phyloP scores from a whole-genome alignment of 2,888 invertebrate genomes.

The Mayetiola destructor region DNA sequence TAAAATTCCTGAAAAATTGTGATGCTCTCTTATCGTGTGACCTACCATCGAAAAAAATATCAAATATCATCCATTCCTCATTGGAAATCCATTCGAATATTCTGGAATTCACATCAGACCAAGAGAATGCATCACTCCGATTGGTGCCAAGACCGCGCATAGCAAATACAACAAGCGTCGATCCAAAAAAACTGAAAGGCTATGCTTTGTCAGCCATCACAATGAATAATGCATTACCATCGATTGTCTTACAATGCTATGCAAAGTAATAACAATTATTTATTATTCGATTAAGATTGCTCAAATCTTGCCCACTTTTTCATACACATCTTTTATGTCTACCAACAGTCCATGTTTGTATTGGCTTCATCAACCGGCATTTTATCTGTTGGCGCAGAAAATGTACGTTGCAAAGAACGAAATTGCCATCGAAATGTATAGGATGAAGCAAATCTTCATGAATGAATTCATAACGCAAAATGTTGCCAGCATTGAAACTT shows the following conservation, averaged over 20 bases:
- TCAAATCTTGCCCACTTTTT: too few relatives aligned
- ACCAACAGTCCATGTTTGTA: slow-evolving; percentile 56
- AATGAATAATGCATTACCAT: slow-evolving; percentile 53
- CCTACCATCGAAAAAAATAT: slow-evolving; percentile 28
- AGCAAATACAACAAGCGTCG: slow-evolving; percentile 30
- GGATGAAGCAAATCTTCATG: slow-evolving; percentile 5
- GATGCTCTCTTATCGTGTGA: slow-evolving; percentile 39
- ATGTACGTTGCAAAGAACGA: slow-evolving; percentile 17
- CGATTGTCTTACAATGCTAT: slow-evolving; percentile 58
- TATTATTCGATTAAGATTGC: too few relatives aligned
- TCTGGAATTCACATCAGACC: slow-evolving; percentile 20
- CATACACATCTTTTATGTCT: too few relatives aligned
- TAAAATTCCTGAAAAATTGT: slow-evolving; percentile 28
- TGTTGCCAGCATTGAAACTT: background rate
- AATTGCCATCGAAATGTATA: slow-evolving; percentile 15
- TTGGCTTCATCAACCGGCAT: slow-evolving; percentile 49
- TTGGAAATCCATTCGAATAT: slow-evolving; percentile 42
- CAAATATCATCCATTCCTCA: slow-evolving; percentile 41
- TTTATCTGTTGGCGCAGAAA: slow-evolving; percentile 38
- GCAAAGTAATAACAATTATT: too few relatives aligned
- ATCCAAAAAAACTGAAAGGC: slow-evolving; percentile 37
- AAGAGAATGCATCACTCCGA: slow-evolving; percentile 16
- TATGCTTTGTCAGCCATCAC: slow-evolving; percentile 48
- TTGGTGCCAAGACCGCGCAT: slow-evolving; percentile 21
- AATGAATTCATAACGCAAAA: background rate